These are phyloP conservation scores for Bicyclus anynana DNA, from an alignment of 1,140 invertebrate genomes.

Conservation along the genomic window DNA sequence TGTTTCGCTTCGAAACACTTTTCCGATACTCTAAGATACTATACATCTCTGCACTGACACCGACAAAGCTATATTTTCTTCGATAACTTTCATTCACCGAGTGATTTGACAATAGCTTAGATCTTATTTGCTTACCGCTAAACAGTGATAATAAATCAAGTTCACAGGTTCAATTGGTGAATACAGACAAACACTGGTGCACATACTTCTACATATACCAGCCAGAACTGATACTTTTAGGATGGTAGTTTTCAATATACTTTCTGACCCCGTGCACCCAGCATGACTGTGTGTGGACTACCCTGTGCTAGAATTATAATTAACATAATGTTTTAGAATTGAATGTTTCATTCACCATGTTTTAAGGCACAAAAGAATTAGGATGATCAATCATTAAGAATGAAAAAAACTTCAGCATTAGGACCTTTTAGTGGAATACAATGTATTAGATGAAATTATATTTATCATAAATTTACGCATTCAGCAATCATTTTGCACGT, in stretches of 20 bases:
- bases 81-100: conserved; percentile 31
- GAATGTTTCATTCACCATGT: conserved; percentile 9
- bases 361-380: conserved; percentile 8
- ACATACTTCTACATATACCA: conserved; percentile 75
- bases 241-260: conserved; percentile 37
- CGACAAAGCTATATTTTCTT: conserved; percentile 43
- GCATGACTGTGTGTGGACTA: conserved; percentile 23
- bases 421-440: background rate
- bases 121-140: conserved; percentile 17
- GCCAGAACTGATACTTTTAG: conserved; percentile 56
- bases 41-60: conserved; percentile 54
- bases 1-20: conserved; percentile 62
- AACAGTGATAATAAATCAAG: conserved; percentile 5
- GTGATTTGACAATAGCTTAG: conserved; percentile 31
- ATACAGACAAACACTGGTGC: conserved; percentile 65
- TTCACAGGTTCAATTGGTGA: conserved; percentile 43
- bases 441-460: background rate
- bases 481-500: conserved; percentile 11
- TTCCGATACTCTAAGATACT: conserved; percentile 48
- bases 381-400: background rate
- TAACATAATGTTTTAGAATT: conserved; percentile 4
- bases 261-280: conserved; percentile 46
- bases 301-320: background rate
- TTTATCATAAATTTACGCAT: conserved; percentile 6
- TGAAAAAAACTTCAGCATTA: background rate